Conservation (phyloP, 2,113 vertebrate genomes). For the Muscicapa adusta region DNA sequence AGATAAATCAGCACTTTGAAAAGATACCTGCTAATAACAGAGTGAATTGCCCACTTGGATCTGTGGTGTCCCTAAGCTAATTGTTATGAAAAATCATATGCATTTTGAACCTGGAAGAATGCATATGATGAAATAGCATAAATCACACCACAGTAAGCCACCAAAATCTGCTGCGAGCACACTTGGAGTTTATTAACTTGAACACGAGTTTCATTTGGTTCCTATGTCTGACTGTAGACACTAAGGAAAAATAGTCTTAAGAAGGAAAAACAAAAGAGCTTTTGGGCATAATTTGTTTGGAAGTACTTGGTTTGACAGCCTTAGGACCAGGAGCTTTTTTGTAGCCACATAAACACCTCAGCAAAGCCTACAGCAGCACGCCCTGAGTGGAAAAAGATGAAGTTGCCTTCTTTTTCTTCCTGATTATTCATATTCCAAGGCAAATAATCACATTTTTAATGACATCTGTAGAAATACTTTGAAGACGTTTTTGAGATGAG, state of each 20-base stretch:
- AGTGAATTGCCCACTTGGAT: neutral
- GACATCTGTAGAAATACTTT: neutral
- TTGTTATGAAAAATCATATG: neutral
- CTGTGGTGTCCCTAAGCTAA: neutral
- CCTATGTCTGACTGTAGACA: neutral
- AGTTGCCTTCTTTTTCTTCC: neutral
- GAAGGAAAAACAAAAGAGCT: neutral
- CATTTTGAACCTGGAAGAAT: neutral
- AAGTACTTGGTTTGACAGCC: neutral
- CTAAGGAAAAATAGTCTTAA: neutral
- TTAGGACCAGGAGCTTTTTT: neutral
- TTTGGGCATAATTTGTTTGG: neutral
- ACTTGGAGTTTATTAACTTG: neutral
- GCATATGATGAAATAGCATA: neutral
- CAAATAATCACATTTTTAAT: neutral
- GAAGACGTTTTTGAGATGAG: neutral
- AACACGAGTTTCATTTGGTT: neutral
- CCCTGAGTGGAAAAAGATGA: neutral
- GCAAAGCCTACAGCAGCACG: neutral
- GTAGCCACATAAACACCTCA: neutral
- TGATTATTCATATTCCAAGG: neutral
- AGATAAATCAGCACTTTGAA: neutral
- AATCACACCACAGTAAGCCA: neutral
- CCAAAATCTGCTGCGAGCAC: neutral
- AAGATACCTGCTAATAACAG: neutral